phyloP scores from a whole-genome alignment of 2,888 invertebrate species.

The Catocala fraxini region DNA sequence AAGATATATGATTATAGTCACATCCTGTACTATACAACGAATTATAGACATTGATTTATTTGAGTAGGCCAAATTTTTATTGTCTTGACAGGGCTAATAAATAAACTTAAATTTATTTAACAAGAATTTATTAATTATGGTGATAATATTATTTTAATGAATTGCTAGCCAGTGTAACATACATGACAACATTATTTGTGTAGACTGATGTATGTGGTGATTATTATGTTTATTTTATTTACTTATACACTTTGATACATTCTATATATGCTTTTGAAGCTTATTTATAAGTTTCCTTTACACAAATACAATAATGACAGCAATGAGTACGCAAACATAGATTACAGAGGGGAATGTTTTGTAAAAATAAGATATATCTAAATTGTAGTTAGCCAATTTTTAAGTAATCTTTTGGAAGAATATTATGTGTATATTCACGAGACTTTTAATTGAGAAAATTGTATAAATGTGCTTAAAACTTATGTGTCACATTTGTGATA shows the following conservation, averaged over 20 bases:
- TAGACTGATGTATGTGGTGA: conserved; percentile 58
- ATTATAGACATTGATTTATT: conserved; percentile 60
- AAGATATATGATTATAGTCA: conserved; percentile 32
- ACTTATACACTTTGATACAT: conserved; percentile 52
- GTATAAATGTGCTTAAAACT: conserved; percentile 41
- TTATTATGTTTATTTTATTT: conserved; percentile 52
- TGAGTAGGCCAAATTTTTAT: conserved; percentile 23
- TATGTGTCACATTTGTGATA: conserved; percentile 35
- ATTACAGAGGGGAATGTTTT: conserved; percentile 30
- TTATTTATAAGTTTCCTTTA: conserved; percentile 43
- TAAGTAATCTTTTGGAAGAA: conserved; percentile 67
- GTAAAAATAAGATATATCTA: conserved; percentile 50
- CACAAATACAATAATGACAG: conserved; percentile 24
- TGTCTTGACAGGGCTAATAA: conserved; percentile 24
- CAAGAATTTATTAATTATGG: conserved; percentile 40
- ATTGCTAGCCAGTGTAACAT: conserved; percentile 43
- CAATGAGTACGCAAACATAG: conserved; percentile 23
- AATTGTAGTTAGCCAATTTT: conserved; percentile 82
- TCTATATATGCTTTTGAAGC: conserved; percentile 51
- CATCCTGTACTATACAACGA: conserved; percentile 64
- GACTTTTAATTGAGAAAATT: conserved; percentile 34
- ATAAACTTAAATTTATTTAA: conserved; percentile 46
- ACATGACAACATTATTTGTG: conserved; percentile 45
- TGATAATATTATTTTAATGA: conserved; percentile 54
- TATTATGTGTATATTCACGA: conserved; percentile 65